Conservation (phyloP, 2,797 vertebrate species). For the Xenops minutus region DNA sequence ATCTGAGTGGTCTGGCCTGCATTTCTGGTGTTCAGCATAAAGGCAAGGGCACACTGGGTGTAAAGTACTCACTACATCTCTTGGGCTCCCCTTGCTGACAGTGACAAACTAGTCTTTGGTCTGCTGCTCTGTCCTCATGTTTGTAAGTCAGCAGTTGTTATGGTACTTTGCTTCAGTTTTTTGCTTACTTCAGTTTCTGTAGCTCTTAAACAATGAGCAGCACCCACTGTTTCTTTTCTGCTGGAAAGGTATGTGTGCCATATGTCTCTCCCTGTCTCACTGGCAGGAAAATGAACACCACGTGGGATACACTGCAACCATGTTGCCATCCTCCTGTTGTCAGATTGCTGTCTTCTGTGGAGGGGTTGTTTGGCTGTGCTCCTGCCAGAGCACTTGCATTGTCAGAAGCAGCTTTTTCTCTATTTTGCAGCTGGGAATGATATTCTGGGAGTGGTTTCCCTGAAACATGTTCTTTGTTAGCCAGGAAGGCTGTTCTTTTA, state of each 20-base stretch:
- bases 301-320: fast-evolving
- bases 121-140: neutral
- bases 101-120: neutral
- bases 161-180: neutral
- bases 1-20: neutral
- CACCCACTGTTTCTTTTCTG: neutral
- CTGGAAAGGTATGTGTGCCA: neutral
- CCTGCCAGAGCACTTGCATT: neutral
- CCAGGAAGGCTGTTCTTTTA: neutral
- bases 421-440: fast-evolving
- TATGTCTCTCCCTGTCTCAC: neutral
- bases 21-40: neutral
- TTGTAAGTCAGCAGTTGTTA: neutral
- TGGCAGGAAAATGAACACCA: neutral
- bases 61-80: neutral
- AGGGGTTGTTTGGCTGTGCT: neutral
- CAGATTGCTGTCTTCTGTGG: neutral
- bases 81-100: neutral
- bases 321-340: neutral
- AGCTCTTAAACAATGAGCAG: neutral
- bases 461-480: neutral
- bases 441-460: neutral
- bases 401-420: neutral
- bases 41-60: neutral
- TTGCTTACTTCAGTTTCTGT: neutral